These are phyloP conservation scores for Rotaria sp. DNA, from an alignment of 2,888 invertebrate genomes.

Conservation along the genomic window DNA sequence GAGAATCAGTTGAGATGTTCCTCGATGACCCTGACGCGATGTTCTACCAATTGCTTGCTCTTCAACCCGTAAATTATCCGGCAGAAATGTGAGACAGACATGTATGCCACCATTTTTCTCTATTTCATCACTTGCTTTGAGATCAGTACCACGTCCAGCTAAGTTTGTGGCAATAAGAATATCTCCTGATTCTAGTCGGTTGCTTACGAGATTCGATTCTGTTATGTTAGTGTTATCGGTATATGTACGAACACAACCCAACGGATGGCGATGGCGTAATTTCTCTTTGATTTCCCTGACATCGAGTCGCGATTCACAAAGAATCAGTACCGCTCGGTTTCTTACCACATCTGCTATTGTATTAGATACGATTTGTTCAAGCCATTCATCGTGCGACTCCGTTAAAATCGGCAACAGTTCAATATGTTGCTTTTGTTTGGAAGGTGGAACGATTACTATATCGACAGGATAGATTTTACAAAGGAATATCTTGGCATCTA, in stretches of 20 bases:
- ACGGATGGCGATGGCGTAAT: neutral
- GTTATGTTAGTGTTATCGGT: constrained; percentile 12
- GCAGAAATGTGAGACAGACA: constrained; percentile 42
- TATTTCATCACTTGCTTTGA: constrained; percentile 35
- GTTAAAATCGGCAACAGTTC: constrained; percentile 28
- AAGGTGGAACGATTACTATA: constrained; percentile 40
- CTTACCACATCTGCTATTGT: constrained; percentile 43
- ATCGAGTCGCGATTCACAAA: constrained; percentile 41
- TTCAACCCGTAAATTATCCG: constrained; percentile 42
- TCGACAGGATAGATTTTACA: constrained; percentile 40
- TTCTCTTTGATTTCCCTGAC: neutral
- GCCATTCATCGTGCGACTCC: constrained; percentile 29
- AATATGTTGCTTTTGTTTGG: constrained; percentile 35
- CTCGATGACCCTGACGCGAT: constrained; percentile 42
- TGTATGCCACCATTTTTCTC: constrained; percentile 42
- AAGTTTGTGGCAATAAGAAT: constrained; percentile 43
- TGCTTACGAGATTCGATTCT: neutral
- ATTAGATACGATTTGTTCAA: neutral
- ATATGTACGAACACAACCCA: constrained; percentile 4
- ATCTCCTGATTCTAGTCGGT: constrained; percentile 35
- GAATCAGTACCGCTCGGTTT: constrained; percentile 30
- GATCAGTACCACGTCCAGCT: constrained; percentile 42
- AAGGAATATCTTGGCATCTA: constrained; percentile 47
- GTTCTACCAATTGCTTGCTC: constrained; percentile 42
- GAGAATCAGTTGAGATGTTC: constrained; percentile 41